These are phyloP conservation scores for Caenorhabditis briggsae DNA, from an alignment of 1,140 invertebrate genomes.

Conservation along the genomic window DNA sequence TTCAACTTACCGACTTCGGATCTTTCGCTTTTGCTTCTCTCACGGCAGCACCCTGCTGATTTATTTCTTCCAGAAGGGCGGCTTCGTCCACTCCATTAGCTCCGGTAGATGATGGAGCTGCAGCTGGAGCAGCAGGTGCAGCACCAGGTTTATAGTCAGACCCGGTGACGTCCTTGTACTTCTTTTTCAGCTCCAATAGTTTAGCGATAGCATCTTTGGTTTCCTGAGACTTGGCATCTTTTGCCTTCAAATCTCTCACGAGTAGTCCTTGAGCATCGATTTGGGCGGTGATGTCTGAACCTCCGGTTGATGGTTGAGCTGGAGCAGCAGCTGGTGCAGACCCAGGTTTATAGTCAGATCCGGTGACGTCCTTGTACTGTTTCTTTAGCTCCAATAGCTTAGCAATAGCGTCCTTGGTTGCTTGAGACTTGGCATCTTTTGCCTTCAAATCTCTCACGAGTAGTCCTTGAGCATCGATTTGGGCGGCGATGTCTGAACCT, in stretches of 20 bases:
- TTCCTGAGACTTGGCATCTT: constrained; percentile 74
- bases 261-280: constrained; percentile 68
- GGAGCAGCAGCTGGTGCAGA: constrained; percentile 30
- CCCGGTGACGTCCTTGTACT: constrained; percentile 82
- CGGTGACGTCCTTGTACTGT: constrained; percentile 55
- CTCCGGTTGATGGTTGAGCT: not conserved
- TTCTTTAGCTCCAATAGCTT: constrained; percentile 69
- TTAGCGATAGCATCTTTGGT: constrained; percentile 84
- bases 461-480: constrained; percentile 67
- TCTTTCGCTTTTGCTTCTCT: constrained; percentile 64
- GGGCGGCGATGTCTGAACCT: constrained; percentile 38
- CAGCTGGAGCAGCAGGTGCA: constrained; percentile 39
- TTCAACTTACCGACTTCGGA: constrained; percentile 65
- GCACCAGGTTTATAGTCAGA: constrained; percentile 59
- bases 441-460: constrained; percentile 69
- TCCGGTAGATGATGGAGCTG: constrained; percentile 40
- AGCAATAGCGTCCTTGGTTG: constrained; percentile 81
- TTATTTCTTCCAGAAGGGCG: constrained; percentile 50
- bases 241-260: constrained; percentile 68
- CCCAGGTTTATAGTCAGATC: constrained; percentile 51
- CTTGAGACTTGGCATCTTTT: constrained; percentile 72
- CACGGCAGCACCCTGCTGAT: constrained; percentile 59
- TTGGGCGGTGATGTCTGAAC: not conserved
- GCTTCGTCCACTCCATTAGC: not conserved
- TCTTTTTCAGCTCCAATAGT: constrained; percentile 84